Percentiles rank a stretch among this genome's conserved stretches.
phyloP scores from a whole-genome alignment of 2,888 invertebrate genomes.

The Tenodera sinensis region DNA sequence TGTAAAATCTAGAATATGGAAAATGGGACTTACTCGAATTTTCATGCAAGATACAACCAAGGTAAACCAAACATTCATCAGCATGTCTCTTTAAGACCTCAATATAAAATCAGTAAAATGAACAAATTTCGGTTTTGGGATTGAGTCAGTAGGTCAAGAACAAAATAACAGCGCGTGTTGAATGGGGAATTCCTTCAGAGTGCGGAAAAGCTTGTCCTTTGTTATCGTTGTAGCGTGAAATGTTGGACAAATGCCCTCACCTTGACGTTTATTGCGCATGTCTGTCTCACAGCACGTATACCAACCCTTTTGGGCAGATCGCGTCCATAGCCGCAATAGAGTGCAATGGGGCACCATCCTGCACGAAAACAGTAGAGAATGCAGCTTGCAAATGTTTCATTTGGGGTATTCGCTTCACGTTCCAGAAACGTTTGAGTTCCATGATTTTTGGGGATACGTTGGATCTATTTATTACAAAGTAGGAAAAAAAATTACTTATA shows the following conservation, averaged over 20 bases:
- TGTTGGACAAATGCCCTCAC: background rate
- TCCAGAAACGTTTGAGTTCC: too few relatives aligned
- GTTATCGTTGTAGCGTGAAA: background rate
- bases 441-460: too few relatives aligned
- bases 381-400: background rate
- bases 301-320: background rate
- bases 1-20: too few relatives aligned
- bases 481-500: too few relatives aligned
- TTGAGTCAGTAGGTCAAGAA: background rate
- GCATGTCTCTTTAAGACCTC: background rate
- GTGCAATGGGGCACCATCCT: background rate
- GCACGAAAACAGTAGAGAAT: too few relatives aligned
- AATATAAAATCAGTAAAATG: background rate
- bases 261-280: background rate
- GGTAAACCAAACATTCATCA: too few relatives aligned
- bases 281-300: background rate
- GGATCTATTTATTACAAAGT: too few relatives aligned
- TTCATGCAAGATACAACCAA: too few relatives aligned
- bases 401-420: too few relatives aligned
- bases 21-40: too few relatives aligned
- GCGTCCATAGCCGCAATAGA: too few relatives aligned
- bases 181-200: background rate
- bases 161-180: background rate
- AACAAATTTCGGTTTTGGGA: background rate
- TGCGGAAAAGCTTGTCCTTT: background rate